These are phyloP conservation scores for Pantherophis vulpinus DNA, from an alignment of 2,797 vertebrate species.

Conservation along the genomic window DNA sequence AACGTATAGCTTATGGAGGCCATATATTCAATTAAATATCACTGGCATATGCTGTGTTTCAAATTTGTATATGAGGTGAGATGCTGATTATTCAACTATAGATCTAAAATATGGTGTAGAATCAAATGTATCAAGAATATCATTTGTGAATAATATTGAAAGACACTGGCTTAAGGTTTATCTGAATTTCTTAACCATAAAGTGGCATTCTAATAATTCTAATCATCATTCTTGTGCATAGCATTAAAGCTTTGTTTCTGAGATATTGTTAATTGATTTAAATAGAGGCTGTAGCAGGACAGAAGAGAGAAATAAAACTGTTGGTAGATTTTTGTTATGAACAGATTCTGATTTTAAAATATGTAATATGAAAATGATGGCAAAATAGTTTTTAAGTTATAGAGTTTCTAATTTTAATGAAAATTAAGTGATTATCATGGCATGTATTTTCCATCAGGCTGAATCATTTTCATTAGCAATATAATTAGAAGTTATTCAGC, in stretches of 20 bases:
- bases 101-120: conserved; percentile 34
- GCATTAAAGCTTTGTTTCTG: neutral
- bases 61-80: neutral
- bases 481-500: conserved; percentile 24
- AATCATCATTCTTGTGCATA: conserved; percentile 37
- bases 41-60: conserved; percentile 34
- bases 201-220: conserved; percentile 46
- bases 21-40: conserved; percentile 39
- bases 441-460: neutral
- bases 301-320: neutral
- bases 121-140: conserved; percentile 26
- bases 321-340: neutral
- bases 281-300: conserved; percentile 24
- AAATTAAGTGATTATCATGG: conserved; percentile 18
- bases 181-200: conserved; percentile 56
- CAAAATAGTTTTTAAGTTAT: neutral
- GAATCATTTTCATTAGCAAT: neutral
- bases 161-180: conserved; percentile 58
- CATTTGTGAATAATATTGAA: conserved; percentile 52
- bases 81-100: conserved; percentile 3
- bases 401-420: conserved; percentile 5
- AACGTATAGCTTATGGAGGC: conserved; percentile 39
- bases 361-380: neutral
- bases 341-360: neutral
- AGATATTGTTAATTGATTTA: conserved; percentile 42